A percentile compares a stretch with the other conserved stretches of the same genome.
phyloP scores from a whole-genome alignment of 2,113 vertebrate genomes.

The Pleuronectes platessa region DNA sequence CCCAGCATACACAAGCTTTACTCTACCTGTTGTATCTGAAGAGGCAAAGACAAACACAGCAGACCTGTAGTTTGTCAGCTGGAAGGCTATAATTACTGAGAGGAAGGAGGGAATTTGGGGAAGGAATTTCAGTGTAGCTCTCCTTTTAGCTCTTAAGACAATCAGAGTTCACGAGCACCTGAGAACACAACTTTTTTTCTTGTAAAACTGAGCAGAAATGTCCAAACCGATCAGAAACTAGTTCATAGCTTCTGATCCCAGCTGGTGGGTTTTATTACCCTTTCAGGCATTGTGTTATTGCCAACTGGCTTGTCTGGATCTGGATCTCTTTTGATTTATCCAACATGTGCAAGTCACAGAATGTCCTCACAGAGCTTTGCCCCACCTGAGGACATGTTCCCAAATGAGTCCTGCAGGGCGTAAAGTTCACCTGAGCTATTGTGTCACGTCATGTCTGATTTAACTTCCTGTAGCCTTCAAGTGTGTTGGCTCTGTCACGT shows the following conservation, averaged over 20 bases:
- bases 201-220: neutral
- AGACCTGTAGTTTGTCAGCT: slow-evolving; percentile 70
- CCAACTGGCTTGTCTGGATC: slow-evolving; percentile 25
- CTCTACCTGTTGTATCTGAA: slow-evolving; percentile 69
- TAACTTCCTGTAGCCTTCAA: slow-evolving; percentile 32
- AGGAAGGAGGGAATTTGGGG: slow-evolving; percentile 63
- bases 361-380: slow-evolving; percentile 29
- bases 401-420: slow-evolving; percentile 43
- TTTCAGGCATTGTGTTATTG: slow-evolving; percentile 17
- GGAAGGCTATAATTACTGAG: slow-evolving; percentile 69
- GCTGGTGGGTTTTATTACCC: slow-evolving; percentile 18
- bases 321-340: slow-evolving; percentile 15
- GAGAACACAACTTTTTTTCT: slow-evolving; percentile 11
- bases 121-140: slow-evolving; percentile 58
- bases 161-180: slow-evolving; percentile 27
- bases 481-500: slow-evolving; percentile 25
- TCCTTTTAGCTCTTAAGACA: slow-evolving; percentile 48
- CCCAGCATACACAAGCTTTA: slow-evolving; percentile 43
- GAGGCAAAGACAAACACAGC: slow-evolving; percentile 63
- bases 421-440: slow-evolving; percentile 60
- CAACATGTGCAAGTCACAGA: slow-evolving; percentile 30
- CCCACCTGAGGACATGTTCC: slow-evolving; percentile 52
- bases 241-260: slow-evolving; percentile 21
- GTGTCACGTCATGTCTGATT: slow-evolving; percentile 42
- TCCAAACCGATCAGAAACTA: slow-evolving; percentile 31